Percentiles rank a stretch among this genome's conserved stretches.
phyloP scores from a whole-genome alignment of 1,140 invertebrate genomes.

The Hetaerina americana region DNA sequence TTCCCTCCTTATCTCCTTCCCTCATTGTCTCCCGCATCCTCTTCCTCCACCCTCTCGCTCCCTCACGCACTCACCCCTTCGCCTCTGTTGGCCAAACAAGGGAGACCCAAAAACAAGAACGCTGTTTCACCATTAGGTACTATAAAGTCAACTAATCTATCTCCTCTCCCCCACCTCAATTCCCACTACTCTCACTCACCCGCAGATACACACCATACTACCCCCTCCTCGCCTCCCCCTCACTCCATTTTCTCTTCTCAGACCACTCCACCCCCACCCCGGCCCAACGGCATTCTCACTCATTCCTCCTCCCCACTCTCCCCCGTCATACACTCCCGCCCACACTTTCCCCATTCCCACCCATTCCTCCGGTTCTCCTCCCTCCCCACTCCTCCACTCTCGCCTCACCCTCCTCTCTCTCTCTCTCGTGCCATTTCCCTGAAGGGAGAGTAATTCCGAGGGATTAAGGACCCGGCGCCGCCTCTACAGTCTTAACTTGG shows the following conservation, averaged over 20 bases:
- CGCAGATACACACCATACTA: too few species aligned
- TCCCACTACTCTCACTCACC: too few species aligned
- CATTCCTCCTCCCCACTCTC: too few species aligned
- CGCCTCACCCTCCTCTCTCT: background rate
- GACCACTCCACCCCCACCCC: too few species aligned
- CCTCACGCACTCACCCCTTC: background rate
- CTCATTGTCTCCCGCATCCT: background rate
- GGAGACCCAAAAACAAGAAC: background rate
- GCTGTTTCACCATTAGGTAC: background rate
- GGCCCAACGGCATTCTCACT: too few species aligned
- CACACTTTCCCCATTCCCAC: background rate
- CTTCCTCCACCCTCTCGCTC: background rate
- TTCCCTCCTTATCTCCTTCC: background rate
- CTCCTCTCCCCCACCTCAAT: too few species aligned
- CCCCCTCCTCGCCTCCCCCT: too few species aligned
- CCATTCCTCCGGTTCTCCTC: background rate
- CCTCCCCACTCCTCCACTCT: background rate
- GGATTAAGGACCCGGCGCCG: background rate
- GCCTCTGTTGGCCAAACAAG: background rate
- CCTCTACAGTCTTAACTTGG: background rate
- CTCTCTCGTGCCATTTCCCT: background rate
- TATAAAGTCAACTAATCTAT: background rate
- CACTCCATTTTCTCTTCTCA: too few species aligned
- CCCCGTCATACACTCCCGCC: background rate
- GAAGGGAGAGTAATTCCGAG: background rate